These are phyloP conservation scores for Chelon labrosus DNA, from an alignment of 2,797 vertebrate genomes.

Conservation along the genomic window DNA sequence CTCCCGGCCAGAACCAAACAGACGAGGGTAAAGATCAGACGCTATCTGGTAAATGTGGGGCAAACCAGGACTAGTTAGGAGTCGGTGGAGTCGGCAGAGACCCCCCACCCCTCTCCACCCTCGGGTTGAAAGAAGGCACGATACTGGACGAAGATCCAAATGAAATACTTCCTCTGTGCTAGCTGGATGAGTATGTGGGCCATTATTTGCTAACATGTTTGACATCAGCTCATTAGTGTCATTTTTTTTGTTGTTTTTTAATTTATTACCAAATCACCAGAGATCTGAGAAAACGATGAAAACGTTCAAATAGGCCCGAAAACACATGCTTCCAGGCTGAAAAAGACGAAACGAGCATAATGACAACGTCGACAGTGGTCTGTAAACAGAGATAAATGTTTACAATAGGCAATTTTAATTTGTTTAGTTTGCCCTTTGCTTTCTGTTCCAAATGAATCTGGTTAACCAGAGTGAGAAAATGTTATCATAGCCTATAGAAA, in stretches of 20 bases:
- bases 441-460: background rate
- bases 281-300: background rate
- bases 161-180: background rate
- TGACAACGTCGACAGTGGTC: background rate
- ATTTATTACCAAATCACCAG: too few species aligned
- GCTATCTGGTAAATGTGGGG: background rate
- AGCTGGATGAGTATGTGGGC: background rate
- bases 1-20: conserved; percentile 6
- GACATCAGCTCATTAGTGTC: too few species aligned
- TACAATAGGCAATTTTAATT: background rate
- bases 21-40: background rate
- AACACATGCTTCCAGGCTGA: background rate
- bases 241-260: too few species aligned
- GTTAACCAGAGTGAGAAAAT: background rate
- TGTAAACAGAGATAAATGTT: conserved; percentile 7
- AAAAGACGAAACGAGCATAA: background rate
- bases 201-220: background rate
- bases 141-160: background rate
- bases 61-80: background rate
- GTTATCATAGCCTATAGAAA: conserved; percentile 7
- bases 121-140: background rate
- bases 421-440: too few species aligned
- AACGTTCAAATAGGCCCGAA: background rate
- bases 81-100: too few species aligned
- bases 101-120: background rate